Evolutionary conservation across 2,113 vertebrate species (phyloP).

Genomic region (Neodontobutis hainanensis): DNA sequence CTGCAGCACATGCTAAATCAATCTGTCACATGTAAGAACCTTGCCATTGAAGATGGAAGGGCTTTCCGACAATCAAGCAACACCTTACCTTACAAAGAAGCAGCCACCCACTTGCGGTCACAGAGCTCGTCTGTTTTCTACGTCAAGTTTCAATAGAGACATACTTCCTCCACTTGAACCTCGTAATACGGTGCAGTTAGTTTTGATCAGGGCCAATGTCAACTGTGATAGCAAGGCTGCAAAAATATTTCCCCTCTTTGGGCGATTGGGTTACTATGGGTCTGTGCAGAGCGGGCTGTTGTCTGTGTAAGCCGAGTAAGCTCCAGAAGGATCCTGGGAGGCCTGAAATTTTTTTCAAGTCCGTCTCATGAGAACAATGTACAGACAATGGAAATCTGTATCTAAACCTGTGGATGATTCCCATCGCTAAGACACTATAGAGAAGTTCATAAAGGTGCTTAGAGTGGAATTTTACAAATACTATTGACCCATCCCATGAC

Average conservation of each 20-base stretch:
- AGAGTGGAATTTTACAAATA: neutral
- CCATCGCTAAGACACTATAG: conserved; percentile 1
- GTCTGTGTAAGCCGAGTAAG: conserved; percentile 25
- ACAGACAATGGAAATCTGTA: conserved; percentile 25
- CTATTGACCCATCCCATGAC: neutral
- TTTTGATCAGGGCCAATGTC: conserved; percentile 52
- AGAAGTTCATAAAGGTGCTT: conserved; percentile 18
- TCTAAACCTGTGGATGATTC: conserved; percentile 23
- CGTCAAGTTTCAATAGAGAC: conserved; percentile 49
- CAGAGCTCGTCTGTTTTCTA: conserved; percentile 56
- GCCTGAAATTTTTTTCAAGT: conserved; percentile 53
- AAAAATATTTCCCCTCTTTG: conserved; percentile 47
- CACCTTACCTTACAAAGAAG: conserved; percentile 51
- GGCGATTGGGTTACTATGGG: conserved; percentile 54
- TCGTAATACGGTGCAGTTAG: conserved; percentile 45
- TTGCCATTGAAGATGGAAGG: conserved; percentile 46
- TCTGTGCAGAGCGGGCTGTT: conserved; percentile 21
- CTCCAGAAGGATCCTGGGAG: conserved; percentile 42
- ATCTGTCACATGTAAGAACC: conserved; percentile 40
- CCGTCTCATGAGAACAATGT: conserved; percentile 14
- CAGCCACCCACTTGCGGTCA: conserved; percentile 44
- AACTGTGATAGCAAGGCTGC: conserved; percentile 60
- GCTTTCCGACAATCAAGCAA: conserved; percentile 53
- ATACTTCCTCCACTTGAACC: conserved; percentile 53
- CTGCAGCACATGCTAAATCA: conserved; percentile 60